Percentiles rank a stretch among this genome's conserved stretches.
Evolutionary conservation across 2,888 invertebrate genomes (phyloP).

Genomic region (Corythucha ciliata): DNA sequence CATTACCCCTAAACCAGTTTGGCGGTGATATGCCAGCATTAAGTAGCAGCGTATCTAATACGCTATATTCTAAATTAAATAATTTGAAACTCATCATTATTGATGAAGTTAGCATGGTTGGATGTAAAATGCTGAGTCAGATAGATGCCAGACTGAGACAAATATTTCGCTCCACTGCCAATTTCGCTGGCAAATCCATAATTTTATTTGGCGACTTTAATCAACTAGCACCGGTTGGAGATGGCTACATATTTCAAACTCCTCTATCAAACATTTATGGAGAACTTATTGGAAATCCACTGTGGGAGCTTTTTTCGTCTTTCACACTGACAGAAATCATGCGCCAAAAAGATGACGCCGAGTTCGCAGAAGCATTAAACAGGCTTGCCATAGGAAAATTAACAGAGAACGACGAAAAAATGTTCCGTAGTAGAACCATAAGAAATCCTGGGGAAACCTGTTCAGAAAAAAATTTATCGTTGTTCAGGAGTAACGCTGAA

Average conservation of each 20-base stretch:
- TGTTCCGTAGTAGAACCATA: too few species aligned
- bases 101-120: conserved; percentile 3
- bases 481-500: too few species aligned
- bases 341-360: conserved; percentile 30
- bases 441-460: too few species aligned
- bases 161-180: conserved; percentile 15
- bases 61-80: background rate
- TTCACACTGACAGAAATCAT: conserved; percentile 31
- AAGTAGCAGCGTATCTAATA: background rate
- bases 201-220: conserved; percentile 30
- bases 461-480: too few species aligned
- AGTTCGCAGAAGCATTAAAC: conserved; percentile 25
- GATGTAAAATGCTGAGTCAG: background rate
- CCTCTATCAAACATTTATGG: background rate
- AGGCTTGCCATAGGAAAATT: too few species aligned
- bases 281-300: conserved; percentile 9
- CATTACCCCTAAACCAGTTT: conserved; percentile 25
- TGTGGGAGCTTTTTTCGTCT: conserved; percentile 27
- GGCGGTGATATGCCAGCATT: conserved; percentile 19
- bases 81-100: background rate
- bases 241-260: conserved; percentile 14
- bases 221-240: conserved; percentile 32
- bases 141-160: conserved; percentile 23
- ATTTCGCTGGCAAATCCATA: conserved; percentile 26
- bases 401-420: too few species aligned